Evolutionary conservation across 2,797 vertebrate species (phyloP).

Genomic region (Sarcophilus harrisii): DNA sequence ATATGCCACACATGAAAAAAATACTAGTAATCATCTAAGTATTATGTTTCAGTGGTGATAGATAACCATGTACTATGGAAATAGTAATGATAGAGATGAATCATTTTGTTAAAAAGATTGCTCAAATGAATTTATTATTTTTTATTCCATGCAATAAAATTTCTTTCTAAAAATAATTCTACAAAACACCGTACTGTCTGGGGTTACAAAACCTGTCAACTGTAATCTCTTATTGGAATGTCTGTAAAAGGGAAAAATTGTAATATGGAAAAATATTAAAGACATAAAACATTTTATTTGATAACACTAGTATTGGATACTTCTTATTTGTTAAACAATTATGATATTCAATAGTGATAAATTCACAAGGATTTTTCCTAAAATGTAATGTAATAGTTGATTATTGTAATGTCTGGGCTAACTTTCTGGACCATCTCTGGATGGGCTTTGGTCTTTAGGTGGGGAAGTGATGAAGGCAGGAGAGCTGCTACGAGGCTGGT

Average conservation of each 20-base stretch:
- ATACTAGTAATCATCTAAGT: neutral
- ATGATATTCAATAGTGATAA: neutral
- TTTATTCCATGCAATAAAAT: neutral
- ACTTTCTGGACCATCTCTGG: too few species aligned
- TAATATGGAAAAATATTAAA: neutral
- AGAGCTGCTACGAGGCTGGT: too few species aligned
- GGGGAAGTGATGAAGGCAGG: too few species aligned
- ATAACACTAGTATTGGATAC: neutral
- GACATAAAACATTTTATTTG: too few species aligned
- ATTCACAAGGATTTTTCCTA: neutral
- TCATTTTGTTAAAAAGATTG: neutral
- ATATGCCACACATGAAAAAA: neutral
- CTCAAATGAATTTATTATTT: neutral
- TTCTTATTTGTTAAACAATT: neutral
- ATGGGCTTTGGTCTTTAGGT: too few species aligned
- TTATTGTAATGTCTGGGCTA: neutral
- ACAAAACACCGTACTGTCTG: neutral
- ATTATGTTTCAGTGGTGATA: neutral
- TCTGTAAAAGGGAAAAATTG: neutral
- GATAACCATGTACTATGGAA: neutral
- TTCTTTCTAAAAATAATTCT: neutral
- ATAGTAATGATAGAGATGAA: neutral
- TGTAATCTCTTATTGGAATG: neutral
- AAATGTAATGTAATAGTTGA: neutral
- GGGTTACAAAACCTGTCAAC: neutral